Evolutionary conservation across 2,888 invertebrate genomes (phyloP), one percentile per base, ranked within the genome.

Genomic region (Pemphredon lugubris): DNA sequence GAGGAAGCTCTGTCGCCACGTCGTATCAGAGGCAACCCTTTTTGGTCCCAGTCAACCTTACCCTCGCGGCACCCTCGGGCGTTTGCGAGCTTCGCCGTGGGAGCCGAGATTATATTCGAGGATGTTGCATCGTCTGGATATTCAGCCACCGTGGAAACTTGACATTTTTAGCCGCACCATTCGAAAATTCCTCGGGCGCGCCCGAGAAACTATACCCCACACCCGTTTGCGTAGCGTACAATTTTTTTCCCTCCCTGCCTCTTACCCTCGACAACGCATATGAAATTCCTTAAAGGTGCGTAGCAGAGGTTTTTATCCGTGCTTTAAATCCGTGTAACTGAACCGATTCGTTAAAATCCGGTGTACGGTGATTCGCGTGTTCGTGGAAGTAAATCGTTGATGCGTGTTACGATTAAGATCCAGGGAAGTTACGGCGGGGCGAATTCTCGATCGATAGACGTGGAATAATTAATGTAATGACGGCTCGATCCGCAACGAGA

Each of bases 11-110:
- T 64, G 73, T 68, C 75, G 51, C 73, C 67, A 61, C 71, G 63
- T 70, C 65, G 61, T 74, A 74, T 66, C 71, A 55, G 64, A 73
- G 75, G 71, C 77, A 77, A 81, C 76, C 78, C 78, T 75, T 83
- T 65, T 79, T 76, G 76, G 79, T 81, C 79, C 77, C 72, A 73
- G 74, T 76, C 75, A 70, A 72, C 57, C 54, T 60, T 51, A 40
- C 73, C 58, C 59, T 61, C 55, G 70, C 70, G 55, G 47, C 67
- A 68, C 68, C 79, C 76, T 75, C 73, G 58, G 79, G 63, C 80
- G 51, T 51, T 68, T 64, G 47, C 39, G 32, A 53, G 63, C 63
- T 34, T 45, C 26, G 6, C 16, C 34, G 55, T 51, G 18, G n/a
- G 13, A 61, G 45, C 34, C 20, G 57, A 60, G 73, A 71, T 73